Percentiles rank a stretch among this genome's conserved stretches.
Conservation (phyloP, 2,888 invertebrate genomes). For the Spisula subtruncata region DNA sequence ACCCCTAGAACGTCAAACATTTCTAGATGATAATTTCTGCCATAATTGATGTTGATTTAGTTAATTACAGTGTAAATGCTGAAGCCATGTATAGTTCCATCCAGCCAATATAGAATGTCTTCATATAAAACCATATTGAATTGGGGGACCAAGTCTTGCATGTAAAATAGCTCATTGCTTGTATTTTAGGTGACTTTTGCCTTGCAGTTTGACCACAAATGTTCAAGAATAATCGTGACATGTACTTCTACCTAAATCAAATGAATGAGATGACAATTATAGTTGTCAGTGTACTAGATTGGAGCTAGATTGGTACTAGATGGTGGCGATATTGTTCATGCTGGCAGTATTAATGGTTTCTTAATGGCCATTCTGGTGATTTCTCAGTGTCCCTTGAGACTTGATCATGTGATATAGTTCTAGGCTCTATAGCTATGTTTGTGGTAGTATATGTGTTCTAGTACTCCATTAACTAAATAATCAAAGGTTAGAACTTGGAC, state of each 20-base stretch:
- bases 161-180: background rate
- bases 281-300: background rate
- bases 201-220: background rate
- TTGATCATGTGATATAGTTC: background rate
- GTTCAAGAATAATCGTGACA: background rate
- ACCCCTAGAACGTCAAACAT: too few relatives aligned
- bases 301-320: background rate
- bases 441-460: background rate
- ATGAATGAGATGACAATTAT: conserved; percentile 9
- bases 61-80: too few relatives aligned
- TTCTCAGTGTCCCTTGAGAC: background rate
- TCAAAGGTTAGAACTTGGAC: background rate
- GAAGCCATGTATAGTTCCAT: too few relatives aligned
- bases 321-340: background rate
- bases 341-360: background rate
- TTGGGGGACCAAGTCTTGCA: background rate
- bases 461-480: background rate
- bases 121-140: background rate
- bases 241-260: background rate
- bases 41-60: too few relatives aligned
- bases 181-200: background rate
- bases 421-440: background rate
- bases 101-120: too few relatives aligned
- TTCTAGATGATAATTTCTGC: too few relatives aligned
- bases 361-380: background rate